Base-by-base conservation (phyloP, 2,113 vertebrate species). In the Lates calcarifer region DNA sequence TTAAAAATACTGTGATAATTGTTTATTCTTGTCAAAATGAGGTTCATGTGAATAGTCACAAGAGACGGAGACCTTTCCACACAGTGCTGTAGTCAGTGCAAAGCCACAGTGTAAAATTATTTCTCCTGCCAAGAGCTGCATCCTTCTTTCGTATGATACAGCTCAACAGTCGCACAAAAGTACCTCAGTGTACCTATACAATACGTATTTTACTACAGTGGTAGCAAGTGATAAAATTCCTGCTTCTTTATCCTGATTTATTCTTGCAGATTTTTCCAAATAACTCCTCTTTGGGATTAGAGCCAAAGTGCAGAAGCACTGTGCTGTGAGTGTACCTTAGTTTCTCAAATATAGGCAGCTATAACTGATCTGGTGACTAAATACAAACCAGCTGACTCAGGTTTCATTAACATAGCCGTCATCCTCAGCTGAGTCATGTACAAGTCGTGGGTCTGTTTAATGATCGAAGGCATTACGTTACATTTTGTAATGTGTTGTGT, bases 51-150 rank as follows among this genome's bases (percentile, higher is more conserved):
- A 90, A 79, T 72, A 74, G 47, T 72, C 53, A 56, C 17, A 45
- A 60, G 47, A 82, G 63, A 81, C 31, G 53, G 57, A 84, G 58
- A 84, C 39, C 69, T 75, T 87, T 83, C 65, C 83, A 87, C 85
- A 81, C 89, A 91, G 91, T 93, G 90, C 91, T 92, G 82, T 77
- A 81, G 82, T 94, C 92, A 92, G 91, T 94, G 92, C 93, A 93
- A 92, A 92, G 84, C 91, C 90, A 91, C 70, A 84, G 71, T 87
- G 86, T 85, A 62, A 87, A 86, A 87, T 85, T 31, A 60, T 85
- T 76, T 86, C 67, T 74, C 53, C 57, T 83, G 77, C 67, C 74
- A 85, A 82, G 68, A 88, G 65, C 85, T 80, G 70, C 49, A 89
- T 75, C 63, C 45, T 65, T 70, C 67, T 72, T 78, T 65, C 17